These are phyloP conservation scores for Cartodere bifasciata DNA, from an alignment of 2,888 invertebrate genomes.

Conservation along the genomic window DNA sequence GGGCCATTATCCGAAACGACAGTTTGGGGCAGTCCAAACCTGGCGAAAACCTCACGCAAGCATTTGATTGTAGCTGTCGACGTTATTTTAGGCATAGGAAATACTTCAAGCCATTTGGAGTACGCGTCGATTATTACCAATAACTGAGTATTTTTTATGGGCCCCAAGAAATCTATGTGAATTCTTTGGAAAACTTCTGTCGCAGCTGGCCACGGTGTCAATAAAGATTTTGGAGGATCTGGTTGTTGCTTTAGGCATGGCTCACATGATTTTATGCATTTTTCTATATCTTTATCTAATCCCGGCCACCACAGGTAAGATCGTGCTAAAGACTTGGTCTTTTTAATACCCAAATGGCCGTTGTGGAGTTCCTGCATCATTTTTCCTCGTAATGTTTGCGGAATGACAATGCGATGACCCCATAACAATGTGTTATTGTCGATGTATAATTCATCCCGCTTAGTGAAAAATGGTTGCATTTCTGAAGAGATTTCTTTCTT, in stretches of 20 bases:
- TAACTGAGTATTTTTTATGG: slow-evolving; percentile 2
- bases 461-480: slow-evolving; percentile 7
- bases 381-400: slow-evolving; percentile 4
- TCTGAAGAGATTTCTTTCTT: slow-evolving; percentile 1
- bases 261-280: slow-evolving; percentile 5
- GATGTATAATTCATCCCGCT: slow-evolving; percentile 6
- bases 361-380: slow-evolving; percentile 11
- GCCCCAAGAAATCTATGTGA: slow-evolving; percentile 8
- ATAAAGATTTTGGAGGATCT: slow-evolving; percentile 2
- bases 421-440: slow-evolving; percentile 8
- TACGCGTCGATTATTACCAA: slow-evolving; percentile 6
- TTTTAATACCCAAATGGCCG: slow-evolving; percentile 15
- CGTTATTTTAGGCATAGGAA: slow-evolving; percentile 4
- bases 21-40: slow-evolving; percentile 7
- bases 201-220: slow-evolving; percentile 5
- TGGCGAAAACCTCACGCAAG: slow-evolving; percentile 7
- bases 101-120: slow-evolving; percentile 8
- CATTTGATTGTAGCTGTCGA: slow-evolving; percentile 2
- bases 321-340: slow-evolving; percentile 6
- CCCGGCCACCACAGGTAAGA: slow-evolving; percentile 7
- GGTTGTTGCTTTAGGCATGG: slow-evolving; percentile 5
- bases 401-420: slow-evolving; percentile 9
- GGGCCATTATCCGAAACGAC: slow-evolving; percentile 7
- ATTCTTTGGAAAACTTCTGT: slow-evolving; percentile 2
- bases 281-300: slow-evolving; percentile 8